These are phyloP conservation scores for Drosophila engyochracea DNA, from an alignment of 2,888 invertebrate genomes.

Conservation along the genomic window DNA sequence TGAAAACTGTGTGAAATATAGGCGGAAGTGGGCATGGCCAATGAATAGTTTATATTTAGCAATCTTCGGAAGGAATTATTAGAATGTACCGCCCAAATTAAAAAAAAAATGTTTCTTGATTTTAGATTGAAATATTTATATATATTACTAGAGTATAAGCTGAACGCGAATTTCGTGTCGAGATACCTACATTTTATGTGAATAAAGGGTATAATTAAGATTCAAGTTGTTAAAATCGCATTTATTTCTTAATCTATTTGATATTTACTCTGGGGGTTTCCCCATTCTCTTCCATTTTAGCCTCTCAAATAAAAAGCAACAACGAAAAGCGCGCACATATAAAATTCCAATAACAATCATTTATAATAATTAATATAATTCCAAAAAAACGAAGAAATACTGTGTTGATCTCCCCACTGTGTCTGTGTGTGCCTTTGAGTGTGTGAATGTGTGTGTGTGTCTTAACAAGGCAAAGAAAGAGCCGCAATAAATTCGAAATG, in stretches of 20 bases:
- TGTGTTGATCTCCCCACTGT: constrained; percentile 8
- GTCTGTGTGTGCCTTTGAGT: constrained; percentile 5
- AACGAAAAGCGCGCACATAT: constrained; percentile 1
- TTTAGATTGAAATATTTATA: too few species aligned
- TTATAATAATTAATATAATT: constrained; percentile 23
- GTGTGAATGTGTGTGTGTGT: constrained; percentile 17
- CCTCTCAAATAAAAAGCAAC: constrained; percentile 8
- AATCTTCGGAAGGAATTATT: not conserved
- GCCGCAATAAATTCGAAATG: constrained; percentile 39
- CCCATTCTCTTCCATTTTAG: constrained; percentile 26
- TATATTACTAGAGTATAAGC: not conserved
- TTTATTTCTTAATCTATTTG: not conserved
- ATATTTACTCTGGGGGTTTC: constrained; percentile 7
- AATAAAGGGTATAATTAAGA: not conserved
- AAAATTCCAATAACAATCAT: constrained; percentile 50
- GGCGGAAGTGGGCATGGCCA: too few species aligned
- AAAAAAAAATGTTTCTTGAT: too few species aligned
- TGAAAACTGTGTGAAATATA: too few species aligned
- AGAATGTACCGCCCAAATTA: not conserved
- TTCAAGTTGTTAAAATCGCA: not conserved
- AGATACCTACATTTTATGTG: not conserved
- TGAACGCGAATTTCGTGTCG: not conserved
- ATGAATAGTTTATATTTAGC: not conserved
- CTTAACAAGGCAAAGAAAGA: constrained; percentile 37
- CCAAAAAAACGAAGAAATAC: not conserved